A percentile compares a stretch with the other conserved stretches of the same genome.
Conservation (phyloP, 1,140 invertebrate genomes). For the Akabosia matsudoensis region DNA sequence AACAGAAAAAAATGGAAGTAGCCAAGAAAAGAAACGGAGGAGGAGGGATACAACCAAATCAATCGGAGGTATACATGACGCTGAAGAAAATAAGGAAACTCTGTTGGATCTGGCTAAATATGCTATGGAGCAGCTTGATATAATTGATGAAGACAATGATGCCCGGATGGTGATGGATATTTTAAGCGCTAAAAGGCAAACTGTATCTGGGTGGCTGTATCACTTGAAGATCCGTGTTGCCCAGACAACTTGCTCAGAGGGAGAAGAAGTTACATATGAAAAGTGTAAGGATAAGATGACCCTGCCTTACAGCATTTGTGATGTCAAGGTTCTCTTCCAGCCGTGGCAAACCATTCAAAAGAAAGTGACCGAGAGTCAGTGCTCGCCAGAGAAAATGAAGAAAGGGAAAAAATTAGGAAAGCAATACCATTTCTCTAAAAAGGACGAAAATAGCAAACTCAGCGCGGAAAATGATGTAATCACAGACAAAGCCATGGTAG, state of each 20-base stretch:
- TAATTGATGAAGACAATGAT: conserved; percentile 52
- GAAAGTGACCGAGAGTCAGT: conserved; percentile 43
- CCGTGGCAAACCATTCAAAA: conserved; percentile 45
- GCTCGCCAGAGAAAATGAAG: conserved; percentile 38
- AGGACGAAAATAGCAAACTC: neutral
- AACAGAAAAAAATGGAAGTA: neutral
- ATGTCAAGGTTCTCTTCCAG: conserved; percentile 44
- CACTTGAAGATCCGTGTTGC: conserved; percentile 49
- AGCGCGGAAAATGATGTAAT: conserved; percentile 6
- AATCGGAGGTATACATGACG: conserved; percentile 50
- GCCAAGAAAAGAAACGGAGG: conserved; percentile 46
- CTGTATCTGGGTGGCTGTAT: conserved; percentile 51
- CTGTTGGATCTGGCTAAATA: conserved; percentile 52
- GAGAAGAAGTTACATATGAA: conserved; percentile 35
- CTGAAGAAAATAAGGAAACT: conserved; percentile 47
- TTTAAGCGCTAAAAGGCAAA: conserved; percentile 50
- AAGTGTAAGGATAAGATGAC: conserved; percentile 39
- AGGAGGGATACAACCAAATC: conserved; percentile 49
- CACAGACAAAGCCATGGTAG: conserved; percentile 28
- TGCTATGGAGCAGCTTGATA: conserved; percentile 52
- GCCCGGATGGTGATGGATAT: conserved; percentile 52
- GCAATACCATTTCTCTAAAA: conserved; percentile 11
- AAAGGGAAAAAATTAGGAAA: conserved; percentile 39
- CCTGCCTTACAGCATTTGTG: conserved; percentile 32
- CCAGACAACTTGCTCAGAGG: conserved; percentile 49